Base-by-base conservation (phyloP, 2,797 vertebrate genomes). In the Myripristis murdjan region DNA sequence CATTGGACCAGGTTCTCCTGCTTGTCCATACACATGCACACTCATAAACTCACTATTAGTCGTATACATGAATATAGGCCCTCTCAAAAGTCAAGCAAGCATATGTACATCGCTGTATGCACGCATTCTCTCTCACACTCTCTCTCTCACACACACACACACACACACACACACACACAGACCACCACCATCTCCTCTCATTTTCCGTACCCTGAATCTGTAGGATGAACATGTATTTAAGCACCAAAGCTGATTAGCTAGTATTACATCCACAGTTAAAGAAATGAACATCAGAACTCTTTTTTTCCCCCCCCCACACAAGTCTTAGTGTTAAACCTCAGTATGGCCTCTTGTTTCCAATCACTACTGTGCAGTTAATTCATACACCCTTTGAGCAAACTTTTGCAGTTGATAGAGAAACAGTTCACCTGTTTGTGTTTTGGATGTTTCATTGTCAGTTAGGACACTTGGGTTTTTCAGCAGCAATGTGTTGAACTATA, bases 161-260 rank as follows among this genome's bases (percentile, higher is more conserved):
- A 55, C 44, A 39, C 43, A 58, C 46, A 14, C 61, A 35, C 58
- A 47, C 26, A 44, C 39, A 22, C 49, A 23, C 12, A 11, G 10
- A 14, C 16, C 14, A 6, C 28, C 31, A 6, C 28, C 28, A 31
- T 31, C 8, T 23, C 39, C 44, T 12, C 11, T 22, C 22, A 58
- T 74, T 64, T 77, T 77, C 79, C 70, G 79, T 75, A 74, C 74
- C 71, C 81, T 47, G 73, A 87, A 87, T 87, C 82, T 87, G 73
- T 64, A 81, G 71, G 84, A 73, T 82, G 87, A 67, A 31, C 46
- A 39, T 54, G 84, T 91, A 46, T 89, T 91, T 90, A 89, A 93
- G 92, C 92, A 91, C 85, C 84, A 90, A 93, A 94, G 77, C 93
- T 92, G 88, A 90, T 93, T 87, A 92, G 65, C 55, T 55, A 67